These are phyloP conservation scores for Tachina grossa DNA, from an alignment of 2,888 invertebrate species.

Conservation along the genomic window DNA sequence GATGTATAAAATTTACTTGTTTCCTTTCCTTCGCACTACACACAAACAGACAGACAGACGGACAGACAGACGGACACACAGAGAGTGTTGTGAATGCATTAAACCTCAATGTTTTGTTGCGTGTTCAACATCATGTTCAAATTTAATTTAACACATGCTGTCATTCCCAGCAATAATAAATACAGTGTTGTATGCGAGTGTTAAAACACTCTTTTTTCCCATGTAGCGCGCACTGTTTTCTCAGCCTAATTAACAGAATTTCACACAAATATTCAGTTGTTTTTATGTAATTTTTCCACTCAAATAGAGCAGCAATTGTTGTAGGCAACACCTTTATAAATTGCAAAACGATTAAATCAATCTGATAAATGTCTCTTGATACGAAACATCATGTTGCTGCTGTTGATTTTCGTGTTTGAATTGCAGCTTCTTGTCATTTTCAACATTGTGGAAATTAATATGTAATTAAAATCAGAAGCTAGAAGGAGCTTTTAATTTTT, in stretches of 20 bases:
- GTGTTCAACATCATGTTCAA: conserved; percentile 54
- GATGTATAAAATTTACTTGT: conserved; percentile 18
- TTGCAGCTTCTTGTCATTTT: conserved; percentile 46
- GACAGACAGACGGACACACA: too few species aligned
- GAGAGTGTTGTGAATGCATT: conserved; percentile 7
- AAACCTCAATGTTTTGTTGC: conserved; percentile 23
- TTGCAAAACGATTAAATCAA: conserved; percentile 50
- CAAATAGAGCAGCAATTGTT: conserved; percentile 34
- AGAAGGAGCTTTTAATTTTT: not conserved
- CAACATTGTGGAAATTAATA: conserved; percentile 21
- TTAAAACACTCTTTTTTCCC: conserved; percentile 20
- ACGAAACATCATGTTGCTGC: not conserved
- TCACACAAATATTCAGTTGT: not conserved
- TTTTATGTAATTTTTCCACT: conserved; percentile 3
- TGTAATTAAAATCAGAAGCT: conserved; percentile 1
- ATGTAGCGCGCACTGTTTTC: conserved; percentile 32
- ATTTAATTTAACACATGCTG: conserved; percentile 25
- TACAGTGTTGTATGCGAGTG: not conserved
- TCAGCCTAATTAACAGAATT: conserved; percentile 57
- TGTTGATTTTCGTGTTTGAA: conserved; percentile 14
- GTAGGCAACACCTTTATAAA: conserved; percentile 61
- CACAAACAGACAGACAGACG: not conserved
- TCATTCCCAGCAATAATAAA: conserved; percentile 8
- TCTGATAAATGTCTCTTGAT: conserved; percentile 28
- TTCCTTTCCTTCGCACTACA: conserved; percentile 17